phyloP scores from a whole-genome alignment of 2,797 vertebrate genomes.

The Poecilia velifera region DNA sequence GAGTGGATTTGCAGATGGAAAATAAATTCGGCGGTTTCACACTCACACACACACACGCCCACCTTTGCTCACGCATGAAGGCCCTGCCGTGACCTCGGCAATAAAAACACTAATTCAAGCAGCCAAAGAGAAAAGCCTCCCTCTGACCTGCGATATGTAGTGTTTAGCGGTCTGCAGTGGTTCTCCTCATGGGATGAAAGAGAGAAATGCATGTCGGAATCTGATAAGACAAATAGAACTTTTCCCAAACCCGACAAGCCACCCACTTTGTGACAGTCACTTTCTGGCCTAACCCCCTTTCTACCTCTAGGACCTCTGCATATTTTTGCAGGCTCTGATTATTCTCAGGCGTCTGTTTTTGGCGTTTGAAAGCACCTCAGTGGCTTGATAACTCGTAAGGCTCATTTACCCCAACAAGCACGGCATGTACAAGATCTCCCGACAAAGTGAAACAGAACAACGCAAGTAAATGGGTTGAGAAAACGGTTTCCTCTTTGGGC shows the following conservation, averaged over 20 bases:
- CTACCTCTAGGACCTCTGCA: neutral
- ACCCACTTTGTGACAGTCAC: slow-evolving; percentile 43
- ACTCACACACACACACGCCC: neutral
- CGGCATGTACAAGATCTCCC: slow-evolving; percentile 9
- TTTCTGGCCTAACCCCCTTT: slow-evolving; percentile 3
- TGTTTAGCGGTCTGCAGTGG: slow-evolving; percentile 49
- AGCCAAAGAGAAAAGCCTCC: slow-evolving; percentile 52
- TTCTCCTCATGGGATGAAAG: slow-evolving; percentile 42
- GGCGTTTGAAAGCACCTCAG: slow-evolving; percentile 23
- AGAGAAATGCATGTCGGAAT: slow-evolving; percentile 64
- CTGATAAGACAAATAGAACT: slow-evolving; percentile 75
- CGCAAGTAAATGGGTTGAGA: slow-evolving; percentile 6
- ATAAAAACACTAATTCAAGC: slow-evolving; percentile 59
- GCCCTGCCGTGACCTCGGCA: slow-evolving; percentile 44
- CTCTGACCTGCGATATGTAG: slow-evolving; percentile 39
- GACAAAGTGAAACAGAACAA: slow-evolving; percentile 12
- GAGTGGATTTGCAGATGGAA: slow-evolving; percentile 56
- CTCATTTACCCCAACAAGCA: slow-evolving; percentile 36
- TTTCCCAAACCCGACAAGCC: slow-evolving; percentile 59
- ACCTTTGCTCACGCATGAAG: slow-evolving; percentile 9
- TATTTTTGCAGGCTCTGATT: slow-evolving; percentile 28
- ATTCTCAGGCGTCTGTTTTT: slow-evolving; percentile 30
- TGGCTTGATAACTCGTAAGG: slow-evolving; percentile 24
- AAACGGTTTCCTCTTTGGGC: slow-evolving; percentile 6
- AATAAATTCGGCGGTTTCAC: slow-evolving; percentile 28